Percentiles rank a stretch among this genome's conserved stretches.
These are phyloP conservation scores for Tolmerus cingulatus DNA, from an alignment of 2,888 invertebrate genomes.

Conservation along the genomic window DNA sequence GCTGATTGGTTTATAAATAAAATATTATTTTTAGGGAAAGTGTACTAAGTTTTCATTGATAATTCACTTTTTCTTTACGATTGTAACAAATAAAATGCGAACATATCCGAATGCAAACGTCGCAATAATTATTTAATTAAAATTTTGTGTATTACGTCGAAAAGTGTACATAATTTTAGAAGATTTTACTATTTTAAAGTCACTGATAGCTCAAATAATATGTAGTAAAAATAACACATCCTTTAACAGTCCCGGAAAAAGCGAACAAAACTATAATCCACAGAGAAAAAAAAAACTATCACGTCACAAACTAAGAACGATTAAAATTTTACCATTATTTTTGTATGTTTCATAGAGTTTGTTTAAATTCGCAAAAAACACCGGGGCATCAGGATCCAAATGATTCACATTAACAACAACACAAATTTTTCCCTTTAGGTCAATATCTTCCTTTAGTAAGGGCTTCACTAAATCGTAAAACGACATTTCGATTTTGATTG, in stretches of 20 bases:
- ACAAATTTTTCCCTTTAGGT: background rate
- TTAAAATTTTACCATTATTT: background rate
- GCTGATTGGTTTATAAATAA: too few species aligned
- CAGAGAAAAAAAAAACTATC: background rate
- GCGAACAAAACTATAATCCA: background rate
- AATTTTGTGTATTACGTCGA: too few species aligned
- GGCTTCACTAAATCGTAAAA: constrained; percentile 4
- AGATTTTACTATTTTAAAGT: too few species aligned
- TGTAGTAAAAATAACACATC: background rate
- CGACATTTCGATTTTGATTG: background rate
- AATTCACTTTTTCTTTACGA: too few species aligned
- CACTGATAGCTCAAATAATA: too few species aligned
- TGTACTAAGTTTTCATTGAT: too few species aligned
- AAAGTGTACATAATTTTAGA: too few species aligned
- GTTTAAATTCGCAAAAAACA: background rate
- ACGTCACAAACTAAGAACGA: background rate
- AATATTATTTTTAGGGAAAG: too few species aligned
- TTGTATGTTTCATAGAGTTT: background rate
- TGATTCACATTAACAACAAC: background rate
- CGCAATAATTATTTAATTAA: too few species aligned
- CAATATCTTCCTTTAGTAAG: background rate
- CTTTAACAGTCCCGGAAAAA: background rate
- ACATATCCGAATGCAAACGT: too few species aligned
- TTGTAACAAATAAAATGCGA: too few species aligned
- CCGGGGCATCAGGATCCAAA: background rate